phyloP scores from a whole-genome alignment of 2,113 vertebrate species.

The Oncorhynchus keta region DNA sequence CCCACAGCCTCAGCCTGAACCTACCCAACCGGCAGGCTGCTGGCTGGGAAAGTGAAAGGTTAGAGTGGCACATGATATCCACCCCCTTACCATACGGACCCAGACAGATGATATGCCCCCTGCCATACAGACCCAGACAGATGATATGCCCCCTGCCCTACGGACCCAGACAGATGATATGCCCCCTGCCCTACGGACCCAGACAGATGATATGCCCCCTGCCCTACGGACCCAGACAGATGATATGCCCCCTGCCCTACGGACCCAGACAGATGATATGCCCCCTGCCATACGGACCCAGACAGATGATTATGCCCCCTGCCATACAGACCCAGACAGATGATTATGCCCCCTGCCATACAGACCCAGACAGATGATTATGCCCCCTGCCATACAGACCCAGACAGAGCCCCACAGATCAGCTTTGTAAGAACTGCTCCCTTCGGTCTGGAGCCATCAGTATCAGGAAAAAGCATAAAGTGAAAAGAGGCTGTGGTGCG shows the following conservation, averaged over 20 bases:
- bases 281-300: not conserved
- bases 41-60: not conserved
- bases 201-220: too few relatives aligned
- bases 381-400: not conserved
- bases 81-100: not conserved
- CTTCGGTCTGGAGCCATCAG: not conserved
- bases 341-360: too few relatives aligned
- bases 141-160: not conserved
- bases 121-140: not conserved
- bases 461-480: not conserved
- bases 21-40: too few relatives aligned
- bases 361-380: too few relatives aligned
- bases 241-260: not conserved
- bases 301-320: too few relatives aligned
- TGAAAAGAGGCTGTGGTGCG: not conserved
- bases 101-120: not conserved
- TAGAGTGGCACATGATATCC: not conserved
- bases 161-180: not conserved
- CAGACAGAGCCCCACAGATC: not conserved
- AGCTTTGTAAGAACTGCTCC: slow-evolving; percentile 4
- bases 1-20: not conserved
- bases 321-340: not conserved
- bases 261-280: not conserved
- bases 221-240: not conserved
- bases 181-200: not conserved